Percentiles rank a stretch among this genome's conserved stretches.
Evolutionary conservation across 1,140 invertebrate species (phyloP).

Genomic region (Drosophila ficusphila): DNA sequence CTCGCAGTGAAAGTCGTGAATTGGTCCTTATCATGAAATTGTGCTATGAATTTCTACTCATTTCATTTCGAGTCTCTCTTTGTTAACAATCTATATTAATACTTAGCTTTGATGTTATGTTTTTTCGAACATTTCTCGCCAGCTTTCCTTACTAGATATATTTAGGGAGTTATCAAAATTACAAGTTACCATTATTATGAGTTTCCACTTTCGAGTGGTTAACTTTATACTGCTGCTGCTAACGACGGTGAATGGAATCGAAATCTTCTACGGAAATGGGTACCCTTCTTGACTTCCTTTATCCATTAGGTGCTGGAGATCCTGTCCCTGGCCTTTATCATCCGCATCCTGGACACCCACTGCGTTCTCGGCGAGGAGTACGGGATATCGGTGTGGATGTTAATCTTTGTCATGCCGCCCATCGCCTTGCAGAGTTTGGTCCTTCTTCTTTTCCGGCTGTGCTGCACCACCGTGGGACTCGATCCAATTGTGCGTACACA

Average conservation of each 20-base stretch:
- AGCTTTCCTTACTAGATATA: background rate
- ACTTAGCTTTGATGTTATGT: no score
- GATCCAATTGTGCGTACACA: slow-evolving; percentile 68
- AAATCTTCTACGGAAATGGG: background rate
- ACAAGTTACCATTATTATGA: slow-evolving; percentile 31
- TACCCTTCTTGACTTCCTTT: background rate
- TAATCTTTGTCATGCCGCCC: slow-evolving; percentile 31
- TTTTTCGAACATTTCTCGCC: no score
- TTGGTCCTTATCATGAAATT: background rate
- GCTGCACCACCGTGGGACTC: slow-evolving; percentile 49
- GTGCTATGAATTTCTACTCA: background rate
- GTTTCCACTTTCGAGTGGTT: slow-evolving; percentile 27
- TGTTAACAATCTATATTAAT: no score
- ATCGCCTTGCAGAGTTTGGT: slow-evolving; percentile 28
- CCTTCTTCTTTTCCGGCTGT: slow-evolving; percentile 26
- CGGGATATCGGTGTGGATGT: slow-evolving; percentile 40
- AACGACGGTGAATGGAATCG: slow-evolving; percentile 49
- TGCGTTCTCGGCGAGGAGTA: slow-evolving; percentile 55
- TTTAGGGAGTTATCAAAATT: slow-evolving; percentile 44
- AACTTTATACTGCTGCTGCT: slow-evolving; percentile 26
- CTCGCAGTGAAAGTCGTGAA: background rate
- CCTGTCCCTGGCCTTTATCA: slow-evolving; percentile 18
- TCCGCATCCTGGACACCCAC: slow-evolving; percentile 25
- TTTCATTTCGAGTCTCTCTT: background rate
- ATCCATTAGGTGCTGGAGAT: slow-evolving; percentile 40